Conservation (phyloP, 2,888 invertebrate species). For the Drosophila setosimentum region DNA sequence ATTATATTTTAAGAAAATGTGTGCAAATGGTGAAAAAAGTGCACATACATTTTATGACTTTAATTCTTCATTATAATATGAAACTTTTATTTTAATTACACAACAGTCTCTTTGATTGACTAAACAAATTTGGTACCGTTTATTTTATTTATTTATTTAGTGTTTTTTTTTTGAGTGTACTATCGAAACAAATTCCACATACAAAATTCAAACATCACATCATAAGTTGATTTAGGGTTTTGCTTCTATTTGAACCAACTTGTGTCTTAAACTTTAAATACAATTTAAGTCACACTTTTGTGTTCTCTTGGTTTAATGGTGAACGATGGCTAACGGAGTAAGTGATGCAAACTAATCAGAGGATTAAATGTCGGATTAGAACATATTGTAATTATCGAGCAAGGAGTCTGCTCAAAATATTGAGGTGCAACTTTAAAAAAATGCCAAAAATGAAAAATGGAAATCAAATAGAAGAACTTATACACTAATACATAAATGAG, state of each 20-base stretch:
- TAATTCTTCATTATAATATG: background rate
- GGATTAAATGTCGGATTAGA: background rate
- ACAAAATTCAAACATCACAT: background rate
- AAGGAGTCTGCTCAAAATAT: too few species aligned
- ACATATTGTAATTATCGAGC: background rate
- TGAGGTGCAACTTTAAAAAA: too few species aligned
- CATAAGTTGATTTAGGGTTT: background rate
- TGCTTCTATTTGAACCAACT: background rate
- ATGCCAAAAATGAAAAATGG: background rate
- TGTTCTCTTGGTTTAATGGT: background rate
- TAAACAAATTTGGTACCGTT: background rate
- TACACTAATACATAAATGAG: background rate
- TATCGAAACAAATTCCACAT: background rate
- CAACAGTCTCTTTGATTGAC: background rate
- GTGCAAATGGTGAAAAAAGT: background rate
- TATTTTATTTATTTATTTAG: background rate
- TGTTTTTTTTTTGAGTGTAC: background rate
- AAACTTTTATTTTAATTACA: background rate
- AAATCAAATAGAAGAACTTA: background rate
- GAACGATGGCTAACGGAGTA: background rate
- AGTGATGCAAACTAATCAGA: background rate
- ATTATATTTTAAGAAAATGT: background rate
- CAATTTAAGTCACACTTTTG: background rate
- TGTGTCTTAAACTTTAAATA: background rate
- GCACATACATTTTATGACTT: background rate